Evolutionary conservation across 2,888 invertebrate genomes (phyloP), one percentile per base, ranked within the genome.

Genomic region (Crioceris asparagi): DNA sequence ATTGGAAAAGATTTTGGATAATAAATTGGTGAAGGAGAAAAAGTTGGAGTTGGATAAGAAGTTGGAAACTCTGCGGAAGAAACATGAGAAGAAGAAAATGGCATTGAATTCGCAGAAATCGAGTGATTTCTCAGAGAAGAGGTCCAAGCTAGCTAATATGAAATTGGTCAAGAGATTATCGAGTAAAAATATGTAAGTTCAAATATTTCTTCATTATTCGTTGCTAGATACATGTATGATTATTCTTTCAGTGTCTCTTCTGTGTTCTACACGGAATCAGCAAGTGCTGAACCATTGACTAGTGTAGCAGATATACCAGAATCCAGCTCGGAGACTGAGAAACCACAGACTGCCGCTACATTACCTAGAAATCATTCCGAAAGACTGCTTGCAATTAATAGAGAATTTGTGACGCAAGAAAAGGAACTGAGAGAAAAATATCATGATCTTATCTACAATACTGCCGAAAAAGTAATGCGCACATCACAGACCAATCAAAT

Each of bases 1-100:
- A 0, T 62, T 93, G 32, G 85, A 87, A 12, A 77, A 80, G 48
- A 71, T 94, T 14, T 72, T 87, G 55, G 81, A 83, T 4, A 77
- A 80, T 57, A 93, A 93, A 63, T 59, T 76, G 27, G 86, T 90
- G 10, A 77, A 78, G 37, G 91, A 92, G 53, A 87, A 88, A 56
- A 75, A 80, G 29, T 56, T 75, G 1, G 92, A 93, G 60, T 65
- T 92, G 47, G 86, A 91, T 37, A 87, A 91, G 57, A 92, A 93
- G 57, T 62, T 94, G 38, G 90, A 92, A 51, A 71, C 77, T 17
- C 59, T 93, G 39, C 71, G 81, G 36, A 80, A 85, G 56, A 88
- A 87, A 52, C 81, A 83, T 54, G 86, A 86, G 49, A 85, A 86
- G 64, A 82, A 83, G 52, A 75, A 74, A 54, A 56, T 71, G 27